These are phyloP conservation scores for Scomberomorus guttatus DNA, from an alignment of 2,797 vertebrate species.

Conservation along the genomic window DNA sequence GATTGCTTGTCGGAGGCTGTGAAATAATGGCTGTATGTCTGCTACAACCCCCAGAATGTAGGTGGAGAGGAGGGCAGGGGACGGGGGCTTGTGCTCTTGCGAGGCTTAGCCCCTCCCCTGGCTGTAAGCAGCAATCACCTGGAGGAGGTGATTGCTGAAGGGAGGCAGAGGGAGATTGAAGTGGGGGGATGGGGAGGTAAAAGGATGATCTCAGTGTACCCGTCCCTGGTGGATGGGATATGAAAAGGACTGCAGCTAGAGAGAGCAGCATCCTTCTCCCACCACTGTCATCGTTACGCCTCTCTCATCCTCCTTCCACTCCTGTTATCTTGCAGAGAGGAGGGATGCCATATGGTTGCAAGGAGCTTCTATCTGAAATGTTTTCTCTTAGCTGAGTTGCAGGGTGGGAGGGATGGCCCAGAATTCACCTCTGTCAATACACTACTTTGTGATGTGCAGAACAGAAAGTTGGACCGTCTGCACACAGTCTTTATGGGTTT, in stretches of 20 bases:
- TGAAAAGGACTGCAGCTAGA: slow-evolving; percentile 62
- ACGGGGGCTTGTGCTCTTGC: not conserved
- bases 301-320: slow-evolving; percentile 61
- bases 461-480: slow-evolving; percentile 43
- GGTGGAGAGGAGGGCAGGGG: slow-evolving; percentile 37
- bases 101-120: slow-evolving; percentile 15
- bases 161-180: not conserved
- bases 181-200: not conserved
- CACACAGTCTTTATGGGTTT: slow-evolving; percentile 32
- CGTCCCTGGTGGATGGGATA: slow-evolving; percentile 34
- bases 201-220: slow-evolving; percentile 63
- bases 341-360: slow-evolving; percentile 62
- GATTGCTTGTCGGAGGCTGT: slow-evolving; percentile 68
- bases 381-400: slow-evolving; percentile 53
- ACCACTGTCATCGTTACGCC: slow-evolving; percentile 59
- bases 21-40: slow-evolving; percentile 67
- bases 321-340: slow-evolving; percentile 66
- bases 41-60: slow-evolving; percentile 54
- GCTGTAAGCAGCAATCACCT: slow-evolving; percentile 31
- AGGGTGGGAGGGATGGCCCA: slow-evolving; percentile 62
- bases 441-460: slow-evolving; percentile 41
- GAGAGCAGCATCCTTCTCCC: slow-evolving; percentile 57
- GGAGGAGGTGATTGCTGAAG: slow-evolving; percentile 42
- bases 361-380: slow-evolving; percentile 58
- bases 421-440: slow-evolving; percentile 66